A percentile compares a stretch with the other conserved stretches of the same genome.
Evolutionary conservation across 2,797 vertebrate genomes (phyloP).

Genomic region (Hipposideros larvatus): DNA sequence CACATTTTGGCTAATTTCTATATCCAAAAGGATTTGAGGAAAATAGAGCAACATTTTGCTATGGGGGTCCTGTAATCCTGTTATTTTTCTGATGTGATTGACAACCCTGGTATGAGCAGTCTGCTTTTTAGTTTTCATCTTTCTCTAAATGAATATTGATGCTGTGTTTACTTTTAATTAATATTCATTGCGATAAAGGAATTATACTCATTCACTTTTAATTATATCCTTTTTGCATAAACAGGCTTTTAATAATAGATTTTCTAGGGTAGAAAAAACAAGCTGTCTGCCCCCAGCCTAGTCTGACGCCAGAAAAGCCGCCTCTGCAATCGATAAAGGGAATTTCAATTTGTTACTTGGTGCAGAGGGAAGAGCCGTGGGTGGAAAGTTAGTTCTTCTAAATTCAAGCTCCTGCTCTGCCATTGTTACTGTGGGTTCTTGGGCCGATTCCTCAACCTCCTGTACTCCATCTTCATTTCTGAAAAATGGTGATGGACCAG

Average conservation of each 20-base stretch:
- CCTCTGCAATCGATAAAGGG: neutral
- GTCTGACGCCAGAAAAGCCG: neutral
- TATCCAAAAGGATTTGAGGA: slow-evolving; percentile 31
- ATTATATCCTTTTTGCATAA: slow-evolving; percentile 86
- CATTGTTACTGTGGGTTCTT: neutral
- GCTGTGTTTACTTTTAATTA: slow-evolving; percentile 88
- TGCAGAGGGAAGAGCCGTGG: neutral
- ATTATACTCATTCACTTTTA: slow-evolving; percentile 87
- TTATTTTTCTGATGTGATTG: slow-evolving; percentile 49
- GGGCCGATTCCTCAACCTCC: neutral
- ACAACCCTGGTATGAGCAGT: slow-evolving; percentile 31
- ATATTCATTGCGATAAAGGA: slow-evolving; percentile 87
- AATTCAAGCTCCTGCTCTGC: neutral
- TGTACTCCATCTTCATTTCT: neutral
- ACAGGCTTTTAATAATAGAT: slow-evolving; percentile 85
- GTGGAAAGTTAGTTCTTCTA: slow-evolving; percentile 9
- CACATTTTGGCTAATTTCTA: slow-evolving; percentile 27
- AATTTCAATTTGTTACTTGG: neutral
- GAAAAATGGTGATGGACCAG: neutral
- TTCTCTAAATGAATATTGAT: slow-evolving; percentile 87
- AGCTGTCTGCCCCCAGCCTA: slow-evolving; percentile 62
- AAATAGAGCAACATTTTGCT: slow-evolving; percentile 18
- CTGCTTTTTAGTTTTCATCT: slow-evolving; percentile 83
- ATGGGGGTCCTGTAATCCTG: neutral
- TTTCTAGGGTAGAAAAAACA: slow-evolving; percentile 75